Conservation (phyloP, 1,140 invertebrate genomes). For the Papilio machaon region DNA sequence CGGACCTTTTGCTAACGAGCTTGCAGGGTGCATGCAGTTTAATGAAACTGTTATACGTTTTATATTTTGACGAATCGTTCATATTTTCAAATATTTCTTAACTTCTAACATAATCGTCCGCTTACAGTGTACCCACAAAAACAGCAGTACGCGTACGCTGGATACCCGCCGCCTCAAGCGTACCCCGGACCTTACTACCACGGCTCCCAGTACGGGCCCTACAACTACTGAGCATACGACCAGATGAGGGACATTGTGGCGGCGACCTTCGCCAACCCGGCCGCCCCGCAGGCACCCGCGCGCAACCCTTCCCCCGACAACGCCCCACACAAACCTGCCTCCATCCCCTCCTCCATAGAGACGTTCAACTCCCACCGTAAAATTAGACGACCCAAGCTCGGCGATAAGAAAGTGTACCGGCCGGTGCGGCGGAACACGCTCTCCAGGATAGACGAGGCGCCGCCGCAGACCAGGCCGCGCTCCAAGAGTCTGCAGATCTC, state of each 20-base stretch:
- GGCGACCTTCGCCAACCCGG: constrained; percentile 66
- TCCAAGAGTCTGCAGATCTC: constrained; percentile 70
- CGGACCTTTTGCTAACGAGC: constrained; percentile 24
- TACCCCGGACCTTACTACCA: constrained; percentile 94
- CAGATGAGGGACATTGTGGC: constrained; percentile 77
- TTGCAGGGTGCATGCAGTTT: constrained; percentile 48
- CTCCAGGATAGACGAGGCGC: constrained; percentile 75
- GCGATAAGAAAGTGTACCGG: constrained; percentile 68
- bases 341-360: constrained; percentile 52
- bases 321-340: constrained; percentile 46
- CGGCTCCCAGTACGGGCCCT: constrained; percentile 95
- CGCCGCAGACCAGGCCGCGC: constrained; percentile 55
- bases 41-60: constrained; percentile 40
- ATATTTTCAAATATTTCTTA: neutral
- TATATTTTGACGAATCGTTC: neutral
- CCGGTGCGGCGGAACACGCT: constrained; percentile 70
- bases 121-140: constrained; percentile 94
- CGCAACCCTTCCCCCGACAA: constrained; percentile 62
- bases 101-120: neutral
- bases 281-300: constrained; percentile 75
- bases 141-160: constrained; percentile 94
- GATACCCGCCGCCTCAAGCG: constrained; percentile 88
- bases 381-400: constrained; percentile 62
- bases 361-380: constrained; percentile 73
- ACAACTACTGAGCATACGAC: constrained; percentile 89